Base-by-base conservation (phyloP, 2,113 vertebrate genomes). In the Neogobius melanostomus region DNA sequence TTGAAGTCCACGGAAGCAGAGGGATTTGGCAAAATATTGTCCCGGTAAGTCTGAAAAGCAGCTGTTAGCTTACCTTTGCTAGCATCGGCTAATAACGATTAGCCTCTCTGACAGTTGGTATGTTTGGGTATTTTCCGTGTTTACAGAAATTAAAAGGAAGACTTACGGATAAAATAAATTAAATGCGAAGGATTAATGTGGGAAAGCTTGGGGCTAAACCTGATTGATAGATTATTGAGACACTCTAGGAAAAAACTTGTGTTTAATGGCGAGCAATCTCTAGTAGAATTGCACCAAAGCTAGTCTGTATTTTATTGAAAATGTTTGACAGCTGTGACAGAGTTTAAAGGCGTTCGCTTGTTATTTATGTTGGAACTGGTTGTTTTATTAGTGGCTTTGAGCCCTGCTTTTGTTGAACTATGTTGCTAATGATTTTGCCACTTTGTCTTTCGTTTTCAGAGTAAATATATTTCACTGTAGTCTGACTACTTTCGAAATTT, bases 21-120 rank as follows among this genome's bases (percentile, higher is more conserved):
- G 66, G 72, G 66, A 28, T 80, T 68, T 66, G 9, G 50, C 64
- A 54, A 61, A 42, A 70, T 61, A 74, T 71, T 66, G 71, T 73
- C 46, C 76, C 36, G 87, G 89, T 88, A 56, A 87, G 87, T 86
- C 8, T 44, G 62, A 56, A 60, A 77, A 51, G 70, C 45, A n/a
- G 9, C 57, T 76, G 77, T 59, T 59, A 64, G 74, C 82, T 76
- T 52, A n/a, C 49, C 14, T 12, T 59, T 71, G 88, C 88, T 76
- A 79, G 60, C 71, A 2, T 7, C 12, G 47, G 80, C 72, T 86
- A 79, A 51, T 76, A 72, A 69, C 12, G 43, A 64, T 28, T 43
- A 73, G 54, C 64, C 28, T 64, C 36, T 68, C 21, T 66, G 64
- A 71, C 28, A 72, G 36, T 11, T 44, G 2, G 54, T 11, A 9